phyloP scores from a whole-genome alignment of 37 sponge, comb jelly and placozoan genomes.

The Ephydatia muelleri region DNA sequence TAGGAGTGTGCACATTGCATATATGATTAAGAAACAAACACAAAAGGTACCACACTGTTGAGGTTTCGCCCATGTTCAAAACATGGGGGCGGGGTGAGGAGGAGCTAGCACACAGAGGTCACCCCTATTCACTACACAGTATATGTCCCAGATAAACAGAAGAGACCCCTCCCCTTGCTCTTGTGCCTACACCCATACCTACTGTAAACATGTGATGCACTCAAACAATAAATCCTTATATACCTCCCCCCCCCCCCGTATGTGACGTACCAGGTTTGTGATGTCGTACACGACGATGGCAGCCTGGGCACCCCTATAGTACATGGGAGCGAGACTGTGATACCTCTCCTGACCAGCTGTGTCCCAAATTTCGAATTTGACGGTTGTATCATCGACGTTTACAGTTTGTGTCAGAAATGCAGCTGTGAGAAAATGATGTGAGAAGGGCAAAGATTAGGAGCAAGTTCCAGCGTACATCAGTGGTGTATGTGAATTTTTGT shows the following conservation, averaged over 20 bases:
- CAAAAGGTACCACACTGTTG: background rate
- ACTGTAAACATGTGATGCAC: background rate
- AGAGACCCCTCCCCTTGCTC: background rate
- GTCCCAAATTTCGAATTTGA: slow-evolving; percentile 99
- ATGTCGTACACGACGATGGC: slow-evolving; percentile 99
- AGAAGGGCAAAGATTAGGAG: too few species aligned
- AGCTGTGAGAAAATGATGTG: slow-evolving; percentile 60
- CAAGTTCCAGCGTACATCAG: background rate
- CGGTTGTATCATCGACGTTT: slow-evolving; percentile 95
- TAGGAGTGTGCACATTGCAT: background rate
- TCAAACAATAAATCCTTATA: background rate
- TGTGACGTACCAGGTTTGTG: slow-evolving; percentile 85
- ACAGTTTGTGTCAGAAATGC: slow-evolving; percentile 99
- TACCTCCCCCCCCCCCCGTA: background rate
- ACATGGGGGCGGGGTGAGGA: background rate
- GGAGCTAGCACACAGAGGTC: background rate
- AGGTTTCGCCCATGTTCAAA: background rate
- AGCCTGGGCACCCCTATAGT: slow-evolving; percentile 99
- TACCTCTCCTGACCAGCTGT: slow-evolving; percentile 99
- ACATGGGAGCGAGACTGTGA: slow-evolving; percentile 99
- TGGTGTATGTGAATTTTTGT: background rate
- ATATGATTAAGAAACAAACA: background rate
- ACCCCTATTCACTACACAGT: background rate
- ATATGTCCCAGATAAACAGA: too few species aligned
- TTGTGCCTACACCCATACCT: too few species aligned